These are phyloP conservation scores for Mesorhabditis belari DNA, from an alignment of 2,888 invertebrate species.

Conservation along the genomic window DNA sequence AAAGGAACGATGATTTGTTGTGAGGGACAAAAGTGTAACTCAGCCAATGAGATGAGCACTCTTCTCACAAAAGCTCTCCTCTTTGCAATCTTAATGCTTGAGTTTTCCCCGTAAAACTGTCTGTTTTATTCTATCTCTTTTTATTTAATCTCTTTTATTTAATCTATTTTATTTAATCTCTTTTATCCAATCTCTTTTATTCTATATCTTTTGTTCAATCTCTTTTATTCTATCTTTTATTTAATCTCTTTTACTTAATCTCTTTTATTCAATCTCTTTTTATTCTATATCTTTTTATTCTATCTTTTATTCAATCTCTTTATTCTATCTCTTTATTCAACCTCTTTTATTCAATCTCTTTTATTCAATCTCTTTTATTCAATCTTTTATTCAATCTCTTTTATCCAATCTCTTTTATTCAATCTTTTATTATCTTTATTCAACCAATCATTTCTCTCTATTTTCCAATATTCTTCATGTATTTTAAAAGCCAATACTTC, in stretches of 20 bases:
- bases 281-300: neutral
- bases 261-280: neutral
- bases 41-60: no score
- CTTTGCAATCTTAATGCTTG: no score
- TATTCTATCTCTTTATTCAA: neutral
- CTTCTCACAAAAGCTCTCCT: no score
- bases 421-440: neutral
- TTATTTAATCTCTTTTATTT: neutral
- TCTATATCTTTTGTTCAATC: neutral
- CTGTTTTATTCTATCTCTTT: neutral
- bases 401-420: neutral
- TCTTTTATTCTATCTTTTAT: neutral
- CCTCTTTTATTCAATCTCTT: neutral
- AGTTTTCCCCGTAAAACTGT: no score
- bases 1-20: no score
- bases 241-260: neutral
- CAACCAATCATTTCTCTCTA: neutral
- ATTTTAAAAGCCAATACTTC: no score
- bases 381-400: neutral
- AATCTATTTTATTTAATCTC: neutral
- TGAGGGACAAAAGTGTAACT: no score
- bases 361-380: neutral
- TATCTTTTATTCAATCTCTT: neutral
- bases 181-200: neutral
- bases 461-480: no score